These are phyloP conservation scores for Mallotus villosus DNA, from an alignment of 2,797 vertebrate species.

Conservation along the genomic window DNA sequence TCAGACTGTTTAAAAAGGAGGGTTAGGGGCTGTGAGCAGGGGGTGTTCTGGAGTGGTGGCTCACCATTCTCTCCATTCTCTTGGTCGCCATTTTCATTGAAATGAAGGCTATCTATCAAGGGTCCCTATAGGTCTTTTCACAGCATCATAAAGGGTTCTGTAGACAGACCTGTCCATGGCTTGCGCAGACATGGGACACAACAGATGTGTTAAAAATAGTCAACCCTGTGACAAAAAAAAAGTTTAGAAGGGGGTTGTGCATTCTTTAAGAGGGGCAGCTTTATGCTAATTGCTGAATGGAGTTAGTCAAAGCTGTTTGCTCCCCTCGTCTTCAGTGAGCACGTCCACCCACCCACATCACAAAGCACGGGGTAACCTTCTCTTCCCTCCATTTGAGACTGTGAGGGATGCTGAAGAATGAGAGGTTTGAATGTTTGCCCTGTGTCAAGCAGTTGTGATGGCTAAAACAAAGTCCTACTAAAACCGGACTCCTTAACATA, in stretches of 20 bases:
- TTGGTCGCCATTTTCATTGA: constrained; percentile 77
- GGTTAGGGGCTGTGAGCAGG: constrained; percentile 47
- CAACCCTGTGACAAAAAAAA: constrained; percentile 35
- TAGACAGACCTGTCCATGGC: constrained; percentile 77
- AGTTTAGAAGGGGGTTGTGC: constrained; percentile 38
- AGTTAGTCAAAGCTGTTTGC: constrained; percentile 49
- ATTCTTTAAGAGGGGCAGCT: constrained; percentile 59
- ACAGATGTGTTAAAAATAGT: constrained; percentile 81
- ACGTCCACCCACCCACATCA: constrained; percentile 38
- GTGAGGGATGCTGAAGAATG: constrained; percentile 26
- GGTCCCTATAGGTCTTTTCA: constrained; percentile 73
- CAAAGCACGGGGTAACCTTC: constrained; percentile 38
- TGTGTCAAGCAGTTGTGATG: neutral
- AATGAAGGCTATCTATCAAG: constrained; percentile 81
- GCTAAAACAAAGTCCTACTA: neutral
- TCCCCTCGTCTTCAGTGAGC: constrained; percentile 32
- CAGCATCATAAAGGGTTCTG: constrained; percentile 73
- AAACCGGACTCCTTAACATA: too few species aligned
- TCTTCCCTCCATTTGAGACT: constrained; percentile 31
- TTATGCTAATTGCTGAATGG: constrained; percentile 71
- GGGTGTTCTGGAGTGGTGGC: constrained; percentile 54
- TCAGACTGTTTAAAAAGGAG: constrained; percentile 67
- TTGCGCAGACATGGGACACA: constrained; percentile 74
- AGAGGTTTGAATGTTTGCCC: neutral
- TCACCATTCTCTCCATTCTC: constrained; percentile 68